Percentiles rank a stretch among this genome's conserved stretches.
These are phyloP conservation scores for Latrodectus hesperus DNA, from an alignment of 2,888 invertebrate genomes.

Conservation along the genomic window DNA sequence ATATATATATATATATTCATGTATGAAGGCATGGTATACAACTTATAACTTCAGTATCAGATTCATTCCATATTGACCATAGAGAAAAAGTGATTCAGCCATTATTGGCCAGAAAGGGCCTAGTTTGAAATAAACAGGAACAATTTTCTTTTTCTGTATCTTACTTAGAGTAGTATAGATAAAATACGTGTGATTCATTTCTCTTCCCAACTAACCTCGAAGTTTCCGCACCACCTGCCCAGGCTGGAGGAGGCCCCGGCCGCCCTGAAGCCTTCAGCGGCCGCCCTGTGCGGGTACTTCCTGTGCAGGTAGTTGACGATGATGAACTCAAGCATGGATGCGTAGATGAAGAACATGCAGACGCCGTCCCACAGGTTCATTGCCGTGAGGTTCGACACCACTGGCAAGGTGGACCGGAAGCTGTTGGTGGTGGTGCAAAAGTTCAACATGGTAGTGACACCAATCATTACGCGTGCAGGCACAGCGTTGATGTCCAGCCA, in stretches of 20 bases:
- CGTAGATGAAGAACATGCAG: conserved; percentile 93
- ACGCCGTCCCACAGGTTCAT: conserved; percentile 99
- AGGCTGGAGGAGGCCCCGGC: conserved; percentile 24
- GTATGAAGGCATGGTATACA: no score
- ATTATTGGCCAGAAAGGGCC: no score
- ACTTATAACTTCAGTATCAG: no score
- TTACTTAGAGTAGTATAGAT: no score
- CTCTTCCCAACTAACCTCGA: conserved; percentile 35
- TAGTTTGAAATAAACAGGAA: no score
- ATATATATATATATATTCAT: no score
- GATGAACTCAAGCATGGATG: conserved; percentile 93
- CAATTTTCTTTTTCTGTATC: no score
- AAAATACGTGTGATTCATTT: no score
- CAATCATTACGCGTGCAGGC: conserved; percentile 96
- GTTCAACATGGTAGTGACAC: conserved; percentile 98
- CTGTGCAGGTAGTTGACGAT: conserved; percentile 96
- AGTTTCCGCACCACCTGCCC: conserved; percentile 64
- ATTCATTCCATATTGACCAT: no score
- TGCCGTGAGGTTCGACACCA: conserved; percentile 93
- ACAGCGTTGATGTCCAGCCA: conserved; percentile 98
- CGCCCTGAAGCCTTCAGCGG: conserved; percentile 13
- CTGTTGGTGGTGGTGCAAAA: conserved; percentile 88
- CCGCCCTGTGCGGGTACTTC: conserved; percentile 83
- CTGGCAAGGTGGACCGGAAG: conserved; percentile 83
- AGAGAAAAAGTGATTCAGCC: no score